Evolutionary conservation across 2,888 invertebrate species (phyloP), one percentile per base, ranked within the genome.

Genomic region (Escarpia spicata): DNA sequence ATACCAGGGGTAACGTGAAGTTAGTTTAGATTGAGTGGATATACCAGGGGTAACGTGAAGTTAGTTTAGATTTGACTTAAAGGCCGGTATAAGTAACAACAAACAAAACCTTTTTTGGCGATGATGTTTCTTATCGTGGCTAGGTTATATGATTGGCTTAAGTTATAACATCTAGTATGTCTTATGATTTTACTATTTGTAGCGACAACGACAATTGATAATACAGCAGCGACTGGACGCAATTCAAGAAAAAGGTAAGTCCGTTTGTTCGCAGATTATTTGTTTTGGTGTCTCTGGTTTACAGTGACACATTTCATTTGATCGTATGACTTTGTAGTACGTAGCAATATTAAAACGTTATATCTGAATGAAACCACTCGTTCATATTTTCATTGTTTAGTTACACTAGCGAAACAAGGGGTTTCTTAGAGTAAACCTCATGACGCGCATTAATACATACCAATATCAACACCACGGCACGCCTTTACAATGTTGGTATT

Each of bases 231-330:
- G 96, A 93, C 93, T 96, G 43, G 96, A 96, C 91, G 96, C 96
- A 10, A 96, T 96, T 91, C 94, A 95, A 92, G 96, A 96, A 94
- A 95, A 95, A 94, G 94, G 96, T 96, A 94, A 95, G 96, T 94
- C 26, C 26, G 75, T 6, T 75, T 75, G 75, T 75, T 75, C 26
- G 75, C n/a, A 75, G 75, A 52, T 52, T 52, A 52, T 9, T 12
- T 52, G 52, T 9, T 52, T 9, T 52, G 26, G 26, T n/a, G 4
- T 15, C 26, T 75, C 19, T 75, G 26, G 75, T 26, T 75, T 75
- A 75, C n/a, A 75, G 19, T 75, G 19, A 75, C 12, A 52, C 26
- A 19, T 60, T 60, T 60, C 19, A 12, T 12, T 26, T 60, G 60
- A 60, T 19, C 26, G 19, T 75, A 26, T 75, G 26, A 26, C n/a